Percentiles rank a stretch among this genome's conserved stretches.
Evolutionary conservation across 2,113 vertebrate genomes (phyloP).

Genomic region (Pteronura brasiliensis): DNA sequence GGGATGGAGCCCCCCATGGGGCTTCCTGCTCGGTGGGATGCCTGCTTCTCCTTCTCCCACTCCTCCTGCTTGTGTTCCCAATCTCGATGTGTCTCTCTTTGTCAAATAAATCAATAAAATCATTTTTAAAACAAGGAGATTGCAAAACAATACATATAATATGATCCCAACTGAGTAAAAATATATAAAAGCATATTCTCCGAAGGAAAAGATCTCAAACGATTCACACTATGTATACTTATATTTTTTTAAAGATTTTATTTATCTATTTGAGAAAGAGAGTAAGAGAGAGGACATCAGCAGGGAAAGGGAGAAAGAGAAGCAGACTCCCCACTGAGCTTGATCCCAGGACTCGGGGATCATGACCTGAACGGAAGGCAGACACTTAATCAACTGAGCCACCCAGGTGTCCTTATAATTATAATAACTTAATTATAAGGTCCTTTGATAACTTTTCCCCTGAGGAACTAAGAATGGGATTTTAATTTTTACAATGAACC

Average conservation of each 20-base stretch:
- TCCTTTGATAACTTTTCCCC: background rate
- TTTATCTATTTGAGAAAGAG: too few species aligned
- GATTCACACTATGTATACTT: background rate
- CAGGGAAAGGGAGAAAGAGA: too few species aligned
- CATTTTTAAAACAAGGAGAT: background rate
- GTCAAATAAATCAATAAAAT: too few species aligned
- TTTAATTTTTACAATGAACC: background rate
- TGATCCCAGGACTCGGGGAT: too few species aligned
- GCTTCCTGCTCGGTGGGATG: too few species aligned
- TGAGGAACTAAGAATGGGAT: background rate
- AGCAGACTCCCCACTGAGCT: too few species aligned
- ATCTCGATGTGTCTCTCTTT: too few species aligned
- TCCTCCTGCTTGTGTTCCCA: too few species aligned
- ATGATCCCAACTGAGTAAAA: background rate
- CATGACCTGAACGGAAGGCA: too few species aligned
- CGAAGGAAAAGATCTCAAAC: background rate
- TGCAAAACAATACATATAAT: background rate
- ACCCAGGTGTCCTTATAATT: background rate
- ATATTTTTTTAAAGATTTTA: background rate
- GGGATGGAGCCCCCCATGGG: too few species aligned
- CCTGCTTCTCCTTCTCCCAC: too few species aligned
- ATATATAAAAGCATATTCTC: background rate
- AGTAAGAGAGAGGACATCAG: too few species aligned
- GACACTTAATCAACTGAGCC: background rate
- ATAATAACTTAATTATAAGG: background rate